Evolutionary conservation across 2,113 vertebrate species (phyloP).

Genomic region (Urocynchramus pylzowi): DNA sequence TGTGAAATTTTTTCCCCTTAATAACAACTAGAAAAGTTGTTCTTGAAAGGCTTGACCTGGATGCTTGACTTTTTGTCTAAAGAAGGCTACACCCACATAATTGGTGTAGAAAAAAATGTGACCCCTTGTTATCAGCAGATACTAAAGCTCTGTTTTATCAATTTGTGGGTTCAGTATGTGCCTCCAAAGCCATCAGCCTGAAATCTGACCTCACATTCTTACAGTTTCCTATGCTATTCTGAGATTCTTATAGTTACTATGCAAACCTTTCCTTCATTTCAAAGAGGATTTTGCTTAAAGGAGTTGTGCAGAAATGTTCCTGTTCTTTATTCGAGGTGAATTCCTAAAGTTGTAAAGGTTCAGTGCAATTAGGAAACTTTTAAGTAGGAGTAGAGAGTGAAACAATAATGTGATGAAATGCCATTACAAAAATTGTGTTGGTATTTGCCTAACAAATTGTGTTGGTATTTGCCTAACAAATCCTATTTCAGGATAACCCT

Average conservation of each 20-base stretch:
- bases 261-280: neutral
- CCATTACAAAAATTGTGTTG: neutral
- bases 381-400: neutral
- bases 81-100: neutral
- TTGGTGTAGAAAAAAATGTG: neutral
- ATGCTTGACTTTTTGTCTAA: neutral
- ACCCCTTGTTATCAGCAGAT: neutral
- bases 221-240: neutral
- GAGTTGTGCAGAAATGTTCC: neutral
- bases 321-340: neutral
- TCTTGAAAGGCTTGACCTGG: neutral
- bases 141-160: neutral
- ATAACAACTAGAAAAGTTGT: neutral
- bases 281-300: neutral
- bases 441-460: neutral
- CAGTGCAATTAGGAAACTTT: neutral
- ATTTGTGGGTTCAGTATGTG: neutral
- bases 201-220: neutral
- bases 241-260: neutral
- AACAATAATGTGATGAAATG: neutral
- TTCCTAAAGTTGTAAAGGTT: neutral
- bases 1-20: neutral
- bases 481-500: no score
- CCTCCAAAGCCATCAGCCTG: neutral
- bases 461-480: no score